Evolutionary conservation across 1,140 invertebrate genomes (phyloP).

Genomic region (Lasioglossum baleicum): DNA sequence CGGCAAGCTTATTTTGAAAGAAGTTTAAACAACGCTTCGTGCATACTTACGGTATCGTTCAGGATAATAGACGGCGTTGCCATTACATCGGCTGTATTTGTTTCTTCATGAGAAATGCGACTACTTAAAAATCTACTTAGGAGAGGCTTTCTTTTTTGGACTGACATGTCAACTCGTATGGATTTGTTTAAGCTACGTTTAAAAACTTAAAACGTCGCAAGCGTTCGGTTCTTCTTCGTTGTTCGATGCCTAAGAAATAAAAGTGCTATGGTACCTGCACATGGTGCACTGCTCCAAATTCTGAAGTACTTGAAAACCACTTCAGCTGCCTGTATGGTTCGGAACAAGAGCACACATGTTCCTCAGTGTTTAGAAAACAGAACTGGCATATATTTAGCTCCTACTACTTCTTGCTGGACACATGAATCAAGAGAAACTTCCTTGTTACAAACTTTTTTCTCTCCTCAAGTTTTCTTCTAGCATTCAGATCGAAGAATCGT

Average conservation of each 20-base stretch:
- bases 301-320: conserved; percentile 45
- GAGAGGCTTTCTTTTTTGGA: conserved; percentile 42
- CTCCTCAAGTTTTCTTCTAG: not conserved
- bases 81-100: conserved; percentile 34
- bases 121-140: conserved; percentile 61
- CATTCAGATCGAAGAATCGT: not conserved
- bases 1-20: not conserved
- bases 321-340: conserved; percentile 52
- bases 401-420: conserved; percentile 30
- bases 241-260: not conserved
- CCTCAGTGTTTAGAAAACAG: conserved; percentile 72
- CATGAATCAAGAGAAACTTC: not conserved
- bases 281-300: not conserved
- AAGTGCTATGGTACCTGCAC: not conserved
- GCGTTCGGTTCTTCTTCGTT: not conserved
- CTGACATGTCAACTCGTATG: conserved; percentile 37
- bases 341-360: conserved; percentile 63
- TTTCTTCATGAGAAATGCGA: conserved; percentile 45
- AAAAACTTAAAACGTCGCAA: not conserved
- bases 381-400: conserved; percentile 75
- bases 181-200: not conserved
- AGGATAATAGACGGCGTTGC: conserved; percentile 42
- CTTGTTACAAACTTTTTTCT: not conserved
- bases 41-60: conserved; percentile 52
- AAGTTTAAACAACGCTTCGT: not conserved